These are phyloP conservation scores for Cryptocephalus primarius DNA, from an alignment of 2,888 invertebrate genomes.

Conservation along the genomic window DNA sequence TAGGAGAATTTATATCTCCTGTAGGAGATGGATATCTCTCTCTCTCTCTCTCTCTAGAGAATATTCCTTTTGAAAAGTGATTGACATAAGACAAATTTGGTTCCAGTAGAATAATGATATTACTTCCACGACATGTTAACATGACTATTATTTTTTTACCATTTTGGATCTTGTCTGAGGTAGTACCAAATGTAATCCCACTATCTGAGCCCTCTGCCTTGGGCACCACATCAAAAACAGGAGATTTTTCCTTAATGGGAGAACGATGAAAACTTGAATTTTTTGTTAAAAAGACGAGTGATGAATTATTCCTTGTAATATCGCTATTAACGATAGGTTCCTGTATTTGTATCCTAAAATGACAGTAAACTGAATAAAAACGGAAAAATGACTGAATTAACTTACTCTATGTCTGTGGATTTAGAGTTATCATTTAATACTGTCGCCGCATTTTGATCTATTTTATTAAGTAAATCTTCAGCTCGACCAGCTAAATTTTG, in stretches of 20 bases:
- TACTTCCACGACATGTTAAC: no score
- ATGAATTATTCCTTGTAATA: neutral
- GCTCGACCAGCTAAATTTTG: constrained; percentile 61
- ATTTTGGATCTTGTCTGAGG: neutral
- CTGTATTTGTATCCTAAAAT: constrained; percentile 9
- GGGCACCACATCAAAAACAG: constrained; percentile 1
- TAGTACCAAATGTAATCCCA: neutral
- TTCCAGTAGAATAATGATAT: no score
- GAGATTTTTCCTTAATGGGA: constrained; percentile 5
- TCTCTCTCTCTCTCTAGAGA: no score
- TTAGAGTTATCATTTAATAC: constrained; percentile 37
- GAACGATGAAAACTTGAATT: constrained; percentile 8
- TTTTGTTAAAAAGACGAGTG: constrained; percentile 1
- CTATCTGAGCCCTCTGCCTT: neutral
- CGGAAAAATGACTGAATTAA: neutral
- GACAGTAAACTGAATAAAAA: neutral
- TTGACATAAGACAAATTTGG: no score
- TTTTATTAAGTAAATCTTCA: constrained; percentile 60
- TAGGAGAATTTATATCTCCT: no score
- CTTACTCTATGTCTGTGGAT: constrained; percentile 9
- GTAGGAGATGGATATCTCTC: no score
- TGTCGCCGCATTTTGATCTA: constrained; percentile 62
- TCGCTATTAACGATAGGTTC: neutral
- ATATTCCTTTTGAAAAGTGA: no score
- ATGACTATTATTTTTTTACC: neutral